phyloP scores from a whole-genome alignment of 2,797 vertebrate genomes.

The Phataginus tricuspis region DNA sequence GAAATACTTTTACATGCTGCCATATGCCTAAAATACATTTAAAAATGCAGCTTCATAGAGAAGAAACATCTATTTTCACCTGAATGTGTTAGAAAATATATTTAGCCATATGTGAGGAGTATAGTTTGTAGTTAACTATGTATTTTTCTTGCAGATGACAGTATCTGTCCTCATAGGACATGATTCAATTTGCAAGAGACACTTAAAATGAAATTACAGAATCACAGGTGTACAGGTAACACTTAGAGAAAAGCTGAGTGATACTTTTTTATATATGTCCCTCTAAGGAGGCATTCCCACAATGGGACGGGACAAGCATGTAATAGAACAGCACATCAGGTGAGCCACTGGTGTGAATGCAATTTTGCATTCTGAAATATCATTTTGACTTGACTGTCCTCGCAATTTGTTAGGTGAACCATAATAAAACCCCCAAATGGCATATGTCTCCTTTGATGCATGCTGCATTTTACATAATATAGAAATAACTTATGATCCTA shows the following conservation, averaged over 20 bases:
- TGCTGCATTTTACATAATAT: constrained; percentile 41
- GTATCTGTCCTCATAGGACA: neutral
- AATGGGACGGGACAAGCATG: neutral
- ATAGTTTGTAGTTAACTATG: neutral
- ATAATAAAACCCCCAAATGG: neutral
- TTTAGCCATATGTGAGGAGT: neutral
- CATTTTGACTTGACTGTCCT: constrained; percentile 54
- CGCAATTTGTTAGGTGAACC: constrained; percentile 20
- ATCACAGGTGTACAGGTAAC: neutral
- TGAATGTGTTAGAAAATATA: neutral
- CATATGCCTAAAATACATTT: constrained; percentile 20
- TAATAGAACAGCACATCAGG: neutral
- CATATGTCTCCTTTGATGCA: neutral
- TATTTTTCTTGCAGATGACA: neutral
- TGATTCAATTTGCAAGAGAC: constrained; percentile 49
- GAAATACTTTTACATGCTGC: neutral
- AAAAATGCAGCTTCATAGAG: neutral
- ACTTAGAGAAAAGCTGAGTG: neutral
- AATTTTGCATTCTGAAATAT: neutral
- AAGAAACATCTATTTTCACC: neutral
- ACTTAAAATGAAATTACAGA: neutral
- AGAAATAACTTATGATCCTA: constrained; percentile 39
- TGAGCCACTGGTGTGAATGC: neutral
- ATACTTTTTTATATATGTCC: neutral
- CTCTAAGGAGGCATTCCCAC: neutral